Conservation (phyloP, 2,888 invertebrate genomes). For the Pterostichus madidus region DNA sequence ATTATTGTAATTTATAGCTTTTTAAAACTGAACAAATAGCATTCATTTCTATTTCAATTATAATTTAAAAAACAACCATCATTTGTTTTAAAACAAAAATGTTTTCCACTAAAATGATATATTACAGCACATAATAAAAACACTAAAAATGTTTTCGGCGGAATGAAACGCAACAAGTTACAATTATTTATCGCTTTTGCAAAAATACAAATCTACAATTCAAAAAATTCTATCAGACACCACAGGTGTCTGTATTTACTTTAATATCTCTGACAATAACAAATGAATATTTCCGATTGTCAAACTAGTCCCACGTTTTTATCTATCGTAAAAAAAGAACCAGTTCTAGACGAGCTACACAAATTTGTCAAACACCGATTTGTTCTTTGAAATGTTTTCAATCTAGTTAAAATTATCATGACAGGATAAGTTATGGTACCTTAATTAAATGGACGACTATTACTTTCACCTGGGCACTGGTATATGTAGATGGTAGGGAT, state of each 20-base stretch:
- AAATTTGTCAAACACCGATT: constrained; percentile 59
- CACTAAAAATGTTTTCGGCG: constrained; percentile 35
- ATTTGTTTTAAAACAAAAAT: constrained; percentile 37
- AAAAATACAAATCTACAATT: constrained; percentile 39
- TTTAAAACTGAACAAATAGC: constrained; percentile 31
- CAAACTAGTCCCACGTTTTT: constrained; percentile 54
- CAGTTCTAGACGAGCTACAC: constrained; percentile 37
- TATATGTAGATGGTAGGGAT: constrained; percentile 48
- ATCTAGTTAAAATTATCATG: constrained; percentile 54
- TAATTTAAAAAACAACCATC: constrained; percentile 40
- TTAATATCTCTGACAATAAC: constrained; percentile 60
- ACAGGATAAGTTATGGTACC: constrained; percentile 47
- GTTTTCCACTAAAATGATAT: constrained; percentile 44
- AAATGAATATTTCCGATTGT: constrained; percentile 56
- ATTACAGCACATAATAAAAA: constrained; percentile 35
- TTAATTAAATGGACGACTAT: constrained; percentile 52
- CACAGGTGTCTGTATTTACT: constrained; percentile 41
- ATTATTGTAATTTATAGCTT: constrained; percentile 35
- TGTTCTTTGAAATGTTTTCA: constrained; percentile 59
- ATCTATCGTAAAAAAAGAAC: constrained; percentile 44
- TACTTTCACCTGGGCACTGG: constrained; percentile 50
- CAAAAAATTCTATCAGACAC: constrained; percentile 43
- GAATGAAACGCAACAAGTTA: constrained; percentile 45
- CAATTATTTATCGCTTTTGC: constrained; percentile 53
- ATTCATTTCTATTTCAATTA: constrained; percentile 34